Conservation (phyloP, 2,113 vertebrate genomes). For the Melanerpes aurifrons region DNA sequence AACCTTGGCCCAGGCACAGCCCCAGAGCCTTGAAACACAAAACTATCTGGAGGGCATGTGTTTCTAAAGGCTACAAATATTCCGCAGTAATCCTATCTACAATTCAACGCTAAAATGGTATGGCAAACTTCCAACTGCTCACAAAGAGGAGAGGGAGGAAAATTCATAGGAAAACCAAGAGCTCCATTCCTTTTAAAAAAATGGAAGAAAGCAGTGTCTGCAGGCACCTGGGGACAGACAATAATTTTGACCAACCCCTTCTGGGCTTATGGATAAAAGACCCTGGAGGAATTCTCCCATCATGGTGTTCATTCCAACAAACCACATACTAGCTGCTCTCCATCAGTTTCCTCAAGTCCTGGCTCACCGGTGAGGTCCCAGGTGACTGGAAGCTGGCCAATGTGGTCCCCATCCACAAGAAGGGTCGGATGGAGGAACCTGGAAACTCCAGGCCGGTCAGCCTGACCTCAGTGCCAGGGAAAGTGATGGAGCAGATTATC, state of each 20-base stretch:
- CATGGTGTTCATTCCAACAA: not conserved
- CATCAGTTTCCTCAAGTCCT: too few relatives aligned
- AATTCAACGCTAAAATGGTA: not conserved
- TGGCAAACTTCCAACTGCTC: not conserved
- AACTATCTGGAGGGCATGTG: not conserved
- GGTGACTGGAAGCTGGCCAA: too few relatives aligned
- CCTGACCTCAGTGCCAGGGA: too few relatives aligned
- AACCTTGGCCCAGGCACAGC: not conserved
- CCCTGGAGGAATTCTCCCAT: not conserved
- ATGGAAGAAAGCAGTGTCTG: not conserved
- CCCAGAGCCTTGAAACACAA: not conserved
- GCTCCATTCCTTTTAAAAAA: not conserved
- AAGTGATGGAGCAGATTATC: too few relatives aligned
- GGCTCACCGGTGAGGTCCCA: too few relatives aligned
- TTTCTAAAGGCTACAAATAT: not conserved
- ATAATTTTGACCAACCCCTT: fast-evolving
- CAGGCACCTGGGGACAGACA: not conserved
- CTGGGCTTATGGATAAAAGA: not conserved
- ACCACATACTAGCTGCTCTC: not conserved
- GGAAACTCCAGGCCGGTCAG: too few relatives aligned
- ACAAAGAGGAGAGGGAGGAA: not conserved
- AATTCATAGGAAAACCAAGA: not conserved
- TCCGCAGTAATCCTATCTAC: not conserved
- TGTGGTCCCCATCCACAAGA: too few relatives aligned
- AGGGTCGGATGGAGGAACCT: too few relatives aligned